phyloP scores from a whole-genome alignment of 2,888 invertebrate species.

The Trilocha varians region DNA sequence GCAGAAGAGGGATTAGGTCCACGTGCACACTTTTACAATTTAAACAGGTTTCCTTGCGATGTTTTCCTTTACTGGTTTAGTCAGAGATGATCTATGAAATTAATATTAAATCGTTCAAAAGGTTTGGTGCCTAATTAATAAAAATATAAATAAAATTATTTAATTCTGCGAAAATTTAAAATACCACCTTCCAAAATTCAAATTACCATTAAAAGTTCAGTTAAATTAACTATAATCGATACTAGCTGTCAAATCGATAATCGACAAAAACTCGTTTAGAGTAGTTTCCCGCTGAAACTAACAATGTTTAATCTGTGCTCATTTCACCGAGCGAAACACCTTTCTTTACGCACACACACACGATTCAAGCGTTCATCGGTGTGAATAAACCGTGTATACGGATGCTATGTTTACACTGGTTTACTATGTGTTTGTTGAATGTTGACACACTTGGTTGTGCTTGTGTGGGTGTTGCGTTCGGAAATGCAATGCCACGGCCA shows the following conservation, averaged over 20 bases:
- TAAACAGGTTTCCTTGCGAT: too few species aligned
- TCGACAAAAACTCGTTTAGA: not conserved
- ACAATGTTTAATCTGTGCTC: conserved; percentile 38
- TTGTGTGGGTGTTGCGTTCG: conserved; percentile 60
- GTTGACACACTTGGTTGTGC: not conserved
- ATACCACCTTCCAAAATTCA: too few species aligned
- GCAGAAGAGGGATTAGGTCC: too few species aligned
- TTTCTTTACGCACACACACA: conserved; percentile 64
- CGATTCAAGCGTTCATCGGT: conserved; percentile 9
- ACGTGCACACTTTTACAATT: too few species aligned
- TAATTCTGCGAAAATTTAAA: too few species aligned
- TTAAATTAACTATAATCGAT: too few species aligned
- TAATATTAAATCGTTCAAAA: too few species aligned
- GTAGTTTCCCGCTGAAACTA: not conserved
- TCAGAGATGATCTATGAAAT: too few species aligned
- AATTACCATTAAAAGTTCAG: too few species aligned
- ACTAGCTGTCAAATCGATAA: not conserved
- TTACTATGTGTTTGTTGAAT: not conserved
- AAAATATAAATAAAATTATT: too few species aligned
- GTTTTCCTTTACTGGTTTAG: too few species aligned
- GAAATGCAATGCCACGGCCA: conserved; percentile 70
- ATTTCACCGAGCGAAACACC: conserved; percentile 67
- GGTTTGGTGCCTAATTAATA: too few species aligned
- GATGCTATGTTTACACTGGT: not conserved
- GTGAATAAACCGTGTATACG: conserved; percentile 11